Percentiles rank a stretch among this genome's conserved stretches.
Conservation (phyloP, 2,888 invertebrate species). For the Cataglyphis altisquamis region DNA sequence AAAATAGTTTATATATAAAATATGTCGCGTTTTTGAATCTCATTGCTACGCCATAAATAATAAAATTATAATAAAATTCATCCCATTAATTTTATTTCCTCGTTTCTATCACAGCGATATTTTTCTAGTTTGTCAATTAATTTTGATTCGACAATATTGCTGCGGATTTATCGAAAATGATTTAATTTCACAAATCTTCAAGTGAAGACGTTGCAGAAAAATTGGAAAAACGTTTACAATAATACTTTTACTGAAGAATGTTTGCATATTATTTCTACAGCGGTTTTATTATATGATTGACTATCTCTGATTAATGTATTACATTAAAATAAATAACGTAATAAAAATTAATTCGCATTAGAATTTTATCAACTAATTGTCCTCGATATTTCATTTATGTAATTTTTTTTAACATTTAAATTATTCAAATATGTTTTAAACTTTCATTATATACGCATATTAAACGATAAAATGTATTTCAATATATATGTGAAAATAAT, state of each 20-base stretch:
- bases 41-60: constrained; percentile 63
- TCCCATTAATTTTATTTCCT: constrained; percentile 66
- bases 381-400: not conserved
- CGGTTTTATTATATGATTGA: not conserved
- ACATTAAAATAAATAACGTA: not conserved
- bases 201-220: not conserved
- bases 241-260: not conserved
- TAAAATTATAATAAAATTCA: constrained; percentile 74
- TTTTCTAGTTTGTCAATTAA: constrained; percentile 63
- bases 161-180: not conserved
- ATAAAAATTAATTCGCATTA: not conserved
- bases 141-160: not conserved
- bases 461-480: not conserved
- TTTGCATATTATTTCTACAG: not conserved
- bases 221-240: not conserved
- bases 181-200: constrained; percentile 12
- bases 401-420: not conserved
- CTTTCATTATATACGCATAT: not conserved
- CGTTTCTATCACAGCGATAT: constrained; percentile 53
- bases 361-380: not conserved
- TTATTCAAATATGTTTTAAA: not conserved
- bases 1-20: not conserved
- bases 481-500: constrained; percentile 3
- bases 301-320: not conserved
- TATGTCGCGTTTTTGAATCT: constrained; percentile 32